Evolutionary conservation across 2,888 invertebrate species (phyloP).

Genomic region (Conomelus anceps): DNA sequence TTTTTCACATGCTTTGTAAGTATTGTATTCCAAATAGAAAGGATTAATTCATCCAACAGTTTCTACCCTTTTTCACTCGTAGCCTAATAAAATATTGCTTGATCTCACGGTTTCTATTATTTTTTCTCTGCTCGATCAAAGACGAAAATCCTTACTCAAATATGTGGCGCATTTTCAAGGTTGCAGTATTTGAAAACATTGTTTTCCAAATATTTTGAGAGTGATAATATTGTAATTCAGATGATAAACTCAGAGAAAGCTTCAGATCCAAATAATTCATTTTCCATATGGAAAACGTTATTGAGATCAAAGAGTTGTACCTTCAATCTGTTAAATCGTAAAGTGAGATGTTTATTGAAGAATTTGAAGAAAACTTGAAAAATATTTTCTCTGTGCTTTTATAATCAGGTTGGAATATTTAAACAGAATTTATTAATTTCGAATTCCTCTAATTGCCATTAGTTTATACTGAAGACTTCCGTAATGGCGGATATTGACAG

Average conservation of each 20-base stretch:
- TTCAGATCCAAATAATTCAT: not conserved
- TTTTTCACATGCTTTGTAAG: not conserved
- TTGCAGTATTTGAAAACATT: not conserved
- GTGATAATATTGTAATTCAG: not conserved
- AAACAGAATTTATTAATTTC: too few relatives aligned
- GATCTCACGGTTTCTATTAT: not conserved
- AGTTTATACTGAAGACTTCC: too few relatives aligned
- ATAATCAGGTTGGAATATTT: too few relatives aligned
- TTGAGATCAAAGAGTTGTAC: not conserved
- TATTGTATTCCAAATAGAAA: not conserved
- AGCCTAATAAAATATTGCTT: not conserved
- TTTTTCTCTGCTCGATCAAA: not conserved
- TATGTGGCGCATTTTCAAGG: not conserved
- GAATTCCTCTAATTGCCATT: too few relatives aligned
- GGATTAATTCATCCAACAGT: not conserved
- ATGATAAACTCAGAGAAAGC: not conserved
- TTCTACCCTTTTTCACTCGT: not conserved
- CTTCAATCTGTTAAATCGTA: not conserved
- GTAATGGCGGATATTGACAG: too few relatives aligned
- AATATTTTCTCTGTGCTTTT: not conserved
- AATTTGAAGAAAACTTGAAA: not conserved
- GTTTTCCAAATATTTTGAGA: not conserved
- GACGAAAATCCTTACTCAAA: too few relatives aligned
- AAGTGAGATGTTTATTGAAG: not conserved
- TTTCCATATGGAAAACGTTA: not conserved